Conservation (phyloP, 2,797 vertebrate species). For the Coilia nasus region DNA sequence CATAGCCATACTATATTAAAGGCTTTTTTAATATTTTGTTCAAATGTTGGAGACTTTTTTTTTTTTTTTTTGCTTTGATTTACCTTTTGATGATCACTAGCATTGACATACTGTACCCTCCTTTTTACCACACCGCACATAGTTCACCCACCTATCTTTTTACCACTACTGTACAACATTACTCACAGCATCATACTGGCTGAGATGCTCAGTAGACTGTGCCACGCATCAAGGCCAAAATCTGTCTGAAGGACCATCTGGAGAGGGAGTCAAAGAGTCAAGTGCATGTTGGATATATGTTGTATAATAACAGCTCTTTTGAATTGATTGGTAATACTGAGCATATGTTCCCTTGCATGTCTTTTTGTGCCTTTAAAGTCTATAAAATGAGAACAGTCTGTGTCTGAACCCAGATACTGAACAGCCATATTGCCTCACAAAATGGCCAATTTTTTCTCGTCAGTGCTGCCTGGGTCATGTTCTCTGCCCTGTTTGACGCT, state of each 20-base stretch:
- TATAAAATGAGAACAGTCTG: not conserved
- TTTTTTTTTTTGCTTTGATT: too few species aligned
- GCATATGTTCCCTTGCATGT: not conserved
- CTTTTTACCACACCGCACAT: too few species aligned
- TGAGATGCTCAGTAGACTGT: not conserved
- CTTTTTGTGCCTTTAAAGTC: not conserved
- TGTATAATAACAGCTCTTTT: not conserved
- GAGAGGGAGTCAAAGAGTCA: not conserved
- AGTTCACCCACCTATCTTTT: too few species aligned
- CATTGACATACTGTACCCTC: too few species aligned
- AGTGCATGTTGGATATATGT: not conserved
- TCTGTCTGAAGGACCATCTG: not conserved
- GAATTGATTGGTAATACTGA: not conserved
- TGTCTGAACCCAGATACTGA: not conserved
- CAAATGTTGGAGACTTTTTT: too few species aligned
- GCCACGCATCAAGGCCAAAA: not conserved
- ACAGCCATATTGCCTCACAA: not conserved
- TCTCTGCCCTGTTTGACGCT: not conserved
- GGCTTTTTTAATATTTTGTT: too few species aligned
- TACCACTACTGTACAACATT: too few species aligned
- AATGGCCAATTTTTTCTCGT: not conserved
- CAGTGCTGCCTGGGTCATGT: not conserved
- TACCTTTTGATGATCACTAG: too few species aligned
- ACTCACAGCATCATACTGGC: too few species aligned
- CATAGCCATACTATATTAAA: too few species aligned